Evolutionary conservation across 2,113 vertebrate genomes (phyloP).

Genomic region (Gambusia holbrooki): DNA sequence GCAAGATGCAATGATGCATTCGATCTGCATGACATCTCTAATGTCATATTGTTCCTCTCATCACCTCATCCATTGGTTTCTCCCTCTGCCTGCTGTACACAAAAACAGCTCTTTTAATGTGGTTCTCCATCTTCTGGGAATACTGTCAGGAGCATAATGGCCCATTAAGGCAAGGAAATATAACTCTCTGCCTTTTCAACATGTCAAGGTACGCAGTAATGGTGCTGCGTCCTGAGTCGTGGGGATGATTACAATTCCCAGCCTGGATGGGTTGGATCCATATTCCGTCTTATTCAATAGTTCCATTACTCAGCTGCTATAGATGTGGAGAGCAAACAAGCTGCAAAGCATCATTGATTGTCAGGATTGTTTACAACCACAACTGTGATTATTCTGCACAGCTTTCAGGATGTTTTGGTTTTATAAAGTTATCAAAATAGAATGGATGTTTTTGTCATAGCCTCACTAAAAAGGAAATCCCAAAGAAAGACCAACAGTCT

Average conservation of each 20-base stretch:
- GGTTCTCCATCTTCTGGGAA: conserved; percentile 46
- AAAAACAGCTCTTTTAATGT: conserved; percentile 25
- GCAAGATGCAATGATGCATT: background rate
- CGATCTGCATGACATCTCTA: background rate
- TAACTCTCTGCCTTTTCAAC: conserved; percentile 56
- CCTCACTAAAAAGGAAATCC: background rate
- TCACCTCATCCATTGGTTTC: conserved; percentile 16
- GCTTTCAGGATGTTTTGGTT: background rate
- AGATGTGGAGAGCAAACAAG: background rate
- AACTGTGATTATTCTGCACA: background rate
- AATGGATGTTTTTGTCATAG: background rate
- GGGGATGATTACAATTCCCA: conserved; percentile 33
- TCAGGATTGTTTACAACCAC: conserved; percentile 4
- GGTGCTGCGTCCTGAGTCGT: conserved; percentile 58
- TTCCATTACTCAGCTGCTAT: conserved; percentile 30
- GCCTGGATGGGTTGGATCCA: conserved; percentile 13
- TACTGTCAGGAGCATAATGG: conserved; percentile 54
- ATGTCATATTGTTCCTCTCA: conserved; percentile 6
- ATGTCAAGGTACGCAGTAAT: conserved; percentile 61
- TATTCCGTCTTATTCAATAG: conserved; percentile 20
- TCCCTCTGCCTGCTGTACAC: conserved; percentile 8
- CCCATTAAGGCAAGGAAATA: conserved; percentile 60
- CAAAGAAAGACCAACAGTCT: background rate
- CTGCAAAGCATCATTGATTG: conserved; percentile 6
- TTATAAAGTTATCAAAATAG: background rate